Evolutionary conservation across 2,888 invertebrate genomes (phyloP).

Genomic region (Melanostoma scalare): DNA sequence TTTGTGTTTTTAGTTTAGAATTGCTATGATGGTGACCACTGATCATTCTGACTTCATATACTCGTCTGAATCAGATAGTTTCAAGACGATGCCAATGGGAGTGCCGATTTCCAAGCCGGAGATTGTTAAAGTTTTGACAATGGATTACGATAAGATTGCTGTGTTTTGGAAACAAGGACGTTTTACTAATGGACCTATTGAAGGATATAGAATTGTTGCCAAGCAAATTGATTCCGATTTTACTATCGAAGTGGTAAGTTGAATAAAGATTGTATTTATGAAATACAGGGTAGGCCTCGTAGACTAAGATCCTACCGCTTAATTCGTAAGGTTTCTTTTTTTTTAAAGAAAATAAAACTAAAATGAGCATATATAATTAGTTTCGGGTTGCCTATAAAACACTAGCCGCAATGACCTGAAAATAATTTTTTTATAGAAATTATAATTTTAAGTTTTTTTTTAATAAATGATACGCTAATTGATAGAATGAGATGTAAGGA

Average conservation of each 20-base stretch:
- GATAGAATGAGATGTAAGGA: too few relatives aligned
- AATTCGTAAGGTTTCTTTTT: too few relatives aligned
- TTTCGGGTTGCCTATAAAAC: too few relatives aligned
- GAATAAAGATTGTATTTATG: not conserved
- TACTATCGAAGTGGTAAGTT: constrained; percentile 86
- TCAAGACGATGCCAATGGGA: constrained; percentile 88
- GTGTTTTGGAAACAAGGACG: constrained; percentile 94
- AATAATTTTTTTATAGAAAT: too few relatives aligned
- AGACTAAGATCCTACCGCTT: too few relatives aligned
- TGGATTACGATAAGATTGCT: constrained; percentile 92
- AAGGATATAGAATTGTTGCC: constrained; percentile 91
- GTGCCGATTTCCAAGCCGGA: constrained; percentile 89
- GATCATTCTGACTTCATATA: constrained; percentile 85
- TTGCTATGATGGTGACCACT: constrained; percentile 88
- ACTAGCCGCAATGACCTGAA: too few relatives aligned
- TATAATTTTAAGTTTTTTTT: too few relatives aligned
- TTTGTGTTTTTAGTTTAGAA: constrained; percentile 92
- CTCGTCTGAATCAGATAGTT: constrained; percentile 89
- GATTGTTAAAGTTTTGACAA: constrained; percentile 89
- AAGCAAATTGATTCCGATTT: constrained; percentile 84
- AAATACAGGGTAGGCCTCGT: not conserved
- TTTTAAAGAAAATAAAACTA: too few relatives aligned
- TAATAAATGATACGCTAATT: too few relatives aligned
- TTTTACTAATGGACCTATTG: constrained; percentile 93
- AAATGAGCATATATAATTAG: too few relatives aligned